phyloP scores from a whole-genome alignment of 2,113 vertebrate genomes.

The Alligator mississippiensis region DNA sequence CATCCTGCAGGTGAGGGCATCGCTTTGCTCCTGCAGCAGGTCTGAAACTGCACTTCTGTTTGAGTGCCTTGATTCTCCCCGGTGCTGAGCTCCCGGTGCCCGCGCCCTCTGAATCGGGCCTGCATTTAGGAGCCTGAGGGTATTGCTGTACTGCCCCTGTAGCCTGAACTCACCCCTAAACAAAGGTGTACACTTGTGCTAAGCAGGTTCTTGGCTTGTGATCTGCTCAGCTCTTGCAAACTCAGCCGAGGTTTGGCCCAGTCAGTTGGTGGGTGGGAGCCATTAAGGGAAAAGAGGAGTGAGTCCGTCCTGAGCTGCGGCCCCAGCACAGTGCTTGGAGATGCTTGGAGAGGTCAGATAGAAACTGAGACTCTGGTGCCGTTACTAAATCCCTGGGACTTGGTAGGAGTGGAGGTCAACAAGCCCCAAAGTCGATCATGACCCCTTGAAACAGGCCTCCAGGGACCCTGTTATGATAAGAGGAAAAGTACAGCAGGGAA shows the following conservation, averaged over 20 bases:
- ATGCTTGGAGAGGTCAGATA: too few species aligned
- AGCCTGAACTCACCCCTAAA: too few species aligned
- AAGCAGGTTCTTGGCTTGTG: neutral
- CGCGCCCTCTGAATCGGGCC: neutral
- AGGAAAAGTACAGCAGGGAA: too few species aligned
- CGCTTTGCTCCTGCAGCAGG: too few species aligned
- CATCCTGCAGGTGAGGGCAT: neutral
- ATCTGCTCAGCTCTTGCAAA: neutral
- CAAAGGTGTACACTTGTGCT: too few species aligned
- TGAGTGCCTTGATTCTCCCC: neutral
- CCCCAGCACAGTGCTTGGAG: neutral
- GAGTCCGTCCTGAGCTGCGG: neutral
- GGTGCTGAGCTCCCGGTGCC: neutral
- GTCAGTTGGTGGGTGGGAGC: neutral
- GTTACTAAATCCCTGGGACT: neutral
- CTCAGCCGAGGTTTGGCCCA: neutral
- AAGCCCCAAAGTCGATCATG: too few species aligned
- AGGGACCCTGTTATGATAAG: too few species aligned
- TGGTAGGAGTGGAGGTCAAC: neutral
- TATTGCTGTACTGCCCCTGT: too few species aligned
- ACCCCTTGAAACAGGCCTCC: too few species aligned
- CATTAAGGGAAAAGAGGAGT: neutral
- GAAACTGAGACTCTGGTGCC: too few species aligned
- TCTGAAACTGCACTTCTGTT: too few species aligned
- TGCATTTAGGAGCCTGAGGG: neutral